Conservation (phyloP, 1,140 invertebrate genomes). For the Hyles vespertilio region DNA sequence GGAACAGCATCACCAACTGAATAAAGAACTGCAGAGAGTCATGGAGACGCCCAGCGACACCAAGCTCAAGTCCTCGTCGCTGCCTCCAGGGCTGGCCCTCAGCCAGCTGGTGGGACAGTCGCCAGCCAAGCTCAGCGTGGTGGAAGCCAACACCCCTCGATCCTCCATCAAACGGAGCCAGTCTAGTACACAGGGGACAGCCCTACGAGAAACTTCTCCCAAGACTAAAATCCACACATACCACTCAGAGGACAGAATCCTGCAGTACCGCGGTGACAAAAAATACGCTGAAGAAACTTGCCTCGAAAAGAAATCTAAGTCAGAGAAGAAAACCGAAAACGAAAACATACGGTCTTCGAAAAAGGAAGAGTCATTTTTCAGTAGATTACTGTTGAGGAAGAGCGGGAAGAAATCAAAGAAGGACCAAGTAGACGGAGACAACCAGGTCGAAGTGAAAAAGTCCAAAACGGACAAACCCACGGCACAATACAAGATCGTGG, state of each 20-base stretch:
- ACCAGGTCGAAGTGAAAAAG: slow-evolving; percentile 59
- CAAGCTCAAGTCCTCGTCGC: slow-evolving; percentile 80
- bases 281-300: slow-evolving; percentile 69
- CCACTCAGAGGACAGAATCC: slow-evolving; percentile 50
- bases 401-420: slow-evolving; percentile 81
- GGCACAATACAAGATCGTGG: slow-evolving; percentile 51
- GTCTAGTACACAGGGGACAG: slow-evolving; percentile 69
- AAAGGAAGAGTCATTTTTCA: slow-evolving; percentile 80
- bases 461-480: slow-evolving; percentile 54
- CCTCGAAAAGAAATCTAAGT: slow-evolving; percentile 74
- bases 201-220: slow-evolving; percentile 48
- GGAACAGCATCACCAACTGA: slow-evolving; percentile 58
- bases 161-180: slow-evolving; percentile 71
- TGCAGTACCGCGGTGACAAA: slow-evolving; percentile 54
- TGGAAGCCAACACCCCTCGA: slow-evolving; percentile 52
- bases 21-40: slow-evolving; percentile 56
- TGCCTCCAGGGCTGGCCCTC: slow-evolving; percentile 79
- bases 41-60: slow-evolving; percentile 69
- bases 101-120: slow-evolving; percentile 64
- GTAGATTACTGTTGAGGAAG: slow-evolving; percentile 78
- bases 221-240: slow-evolving; percentile 41
- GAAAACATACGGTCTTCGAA: slow-evolving; percentile 68
- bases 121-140: slow-evolving; percentile 70
- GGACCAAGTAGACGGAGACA: slow-evolving; percentile 70
- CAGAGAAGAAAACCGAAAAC: slow-evolving; percentile 72